A percentile compares a stretch with the other conserved stretches of the same genome.
Evolutionary conservation across 2,797 vertebrate genomes (phyloP).

Genomic region (Periparus ater): DNA sequence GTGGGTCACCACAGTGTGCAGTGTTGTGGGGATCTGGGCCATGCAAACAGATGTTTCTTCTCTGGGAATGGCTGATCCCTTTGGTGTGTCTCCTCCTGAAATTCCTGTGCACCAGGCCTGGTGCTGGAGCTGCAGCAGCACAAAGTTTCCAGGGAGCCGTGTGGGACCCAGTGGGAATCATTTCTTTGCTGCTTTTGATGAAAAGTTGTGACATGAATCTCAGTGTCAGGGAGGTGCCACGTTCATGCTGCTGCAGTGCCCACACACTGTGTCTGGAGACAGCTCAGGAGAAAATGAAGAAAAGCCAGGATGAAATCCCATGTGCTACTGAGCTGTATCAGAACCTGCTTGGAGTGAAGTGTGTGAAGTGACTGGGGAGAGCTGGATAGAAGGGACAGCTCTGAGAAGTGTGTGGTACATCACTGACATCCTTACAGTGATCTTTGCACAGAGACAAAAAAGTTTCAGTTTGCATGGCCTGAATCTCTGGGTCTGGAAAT

Average conservation of each 20-base stretch:
- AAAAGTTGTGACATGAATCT: not conserved
- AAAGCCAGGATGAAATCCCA: too few species aligned
- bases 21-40: fast-evolving
- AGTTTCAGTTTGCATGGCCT: too few species aligned
- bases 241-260: not conserved
- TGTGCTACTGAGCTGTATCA: too few species aligned
- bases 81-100: not conserved
- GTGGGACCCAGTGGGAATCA: fast-evolving
- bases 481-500: too few species aligned
- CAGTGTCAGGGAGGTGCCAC: fast-evolving
- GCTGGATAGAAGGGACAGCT: not conserved
- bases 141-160: fast-evolving
- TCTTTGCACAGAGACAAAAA: too few species aligned
- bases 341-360: too few species aligned
- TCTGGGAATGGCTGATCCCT: not conserved
- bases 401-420: fast-evolving
- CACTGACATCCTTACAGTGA: fast-evolving
- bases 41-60: not conserved
- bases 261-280: too few species aligned
- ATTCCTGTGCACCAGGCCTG: not conserved
- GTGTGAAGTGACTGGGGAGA: not conserved
- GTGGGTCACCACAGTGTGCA: not conserved
- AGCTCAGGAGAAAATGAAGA: too few species aligned
- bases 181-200: not conserved
- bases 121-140: not conserved